A percentile compares a stretch with the other conserved stretches of the same genome.
Evolutionary conservation across 2,888 invertebrate species (phyloP).

Genomic region (Temnothorax rugatulus): DNA sequence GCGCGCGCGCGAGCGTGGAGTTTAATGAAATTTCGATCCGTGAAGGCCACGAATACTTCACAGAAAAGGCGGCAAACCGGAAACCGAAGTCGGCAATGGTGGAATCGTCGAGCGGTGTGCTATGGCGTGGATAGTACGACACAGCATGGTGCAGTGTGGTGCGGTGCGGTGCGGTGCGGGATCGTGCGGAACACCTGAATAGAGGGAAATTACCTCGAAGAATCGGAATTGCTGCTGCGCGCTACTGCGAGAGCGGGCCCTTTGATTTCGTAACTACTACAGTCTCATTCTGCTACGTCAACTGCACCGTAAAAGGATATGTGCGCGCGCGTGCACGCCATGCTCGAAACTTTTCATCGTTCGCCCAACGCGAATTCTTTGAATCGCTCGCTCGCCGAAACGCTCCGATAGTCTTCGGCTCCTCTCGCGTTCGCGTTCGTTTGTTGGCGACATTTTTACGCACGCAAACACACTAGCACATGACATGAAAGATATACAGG

Average conservation of each 20-base stretch:
- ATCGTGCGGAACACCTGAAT: conserved; percentile 61
- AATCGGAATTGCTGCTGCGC: conserved; percentile 69
- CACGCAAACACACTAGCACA: conserved; percentile 21
- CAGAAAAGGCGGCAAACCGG: conserved; percentile 31
- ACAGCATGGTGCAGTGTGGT: too few species aligned
- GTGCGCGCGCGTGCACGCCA: conserved; percentile 3
- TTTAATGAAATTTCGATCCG: conserved; percentile 73
- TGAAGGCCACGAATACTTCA: conserved; percentile 38
- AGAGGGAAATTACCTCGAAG: conserved; percentile 72
- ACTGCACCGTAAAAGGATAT: conserved; percentile 28
- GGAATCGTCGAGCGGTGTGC: conserved; percentile 14
- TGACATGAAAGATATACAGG: background rate
- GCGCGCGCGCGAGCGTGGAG: conserved; percentile 45
- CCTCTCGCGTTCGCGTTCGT: conserved; percentile 19
- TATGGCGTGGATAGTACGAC: background rate
- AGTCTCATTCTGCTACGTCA: conserved; percentile 57
- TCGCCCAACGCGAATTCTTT: conserved; percentile 69
- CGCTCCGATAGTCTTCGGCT: conserved; percentile 55
- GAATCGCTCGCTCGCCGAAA: conserved; percentile 64
- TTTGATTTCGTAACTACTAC: conserved; percentile 68
- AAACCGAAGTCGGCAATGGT: conserved; percentile 28
- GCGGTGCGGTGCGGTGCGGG: background rate
- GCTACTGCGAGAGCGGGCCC: conserved; percentile 49
- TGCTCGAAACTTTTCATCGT: conserved; percentile 63
- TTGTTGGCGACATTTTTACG: conserved; percentile 42